Evolutionary conservation across 2,888 invertebrate genomes (phyloP).

Genomic region (Cheilosia vulpina): DNA sequence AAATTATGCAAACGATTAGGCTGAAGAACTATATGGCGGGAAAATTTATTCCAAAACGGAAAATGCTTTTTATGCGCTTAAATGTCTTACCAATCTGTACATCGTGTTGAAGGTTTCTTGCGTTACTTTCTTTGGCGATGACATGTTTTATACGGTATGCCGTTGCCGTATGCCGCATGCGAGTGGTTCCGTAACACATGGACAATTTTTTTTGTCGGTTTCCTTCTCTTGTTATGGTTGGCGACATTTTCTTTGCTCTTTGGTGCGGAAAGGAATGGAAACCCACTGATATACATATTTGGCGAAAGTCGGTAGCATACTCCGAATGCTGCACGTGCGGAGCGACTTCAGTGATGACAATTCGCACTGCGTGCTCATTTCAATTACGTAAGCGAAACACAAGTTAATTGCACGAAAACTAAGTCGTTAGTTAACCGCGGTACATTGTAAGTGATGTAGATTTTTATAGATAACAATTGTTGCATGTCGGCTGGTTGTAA

Average conservation of each 20-base stretch:
- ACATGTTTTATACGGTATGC: conserved; percentile 53
- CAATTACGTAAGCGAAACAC: conserved; percentile 30
- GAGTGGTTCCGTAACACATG: conserved; percentile 36
- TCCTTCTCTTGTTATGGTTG: neutral
- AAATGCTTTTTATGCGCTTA: conserved; percentile 15
- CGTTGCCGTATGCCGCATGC: neutral
- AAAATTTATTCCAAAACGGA: conserved; percentile 1
- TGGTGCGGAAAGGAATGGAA: conserved; percentile 33
- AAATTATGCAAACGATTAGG: conserved; percentile 15
- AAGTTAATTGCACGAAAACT: conserved; percentile 43
- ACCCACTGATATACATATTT: conserved; percentile 26
- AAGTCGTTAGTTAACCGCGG: conserved; percentile 6
- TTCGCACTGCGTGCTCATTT: conserved; percentile 38
- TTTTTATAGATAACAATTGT: conserved; percentile 5
- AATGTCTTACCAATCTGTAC: conserved; percentile 54
- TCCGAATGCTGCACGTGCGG: conserved; percentile 12
- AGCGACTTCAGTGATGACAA: conserved; percentile 46
- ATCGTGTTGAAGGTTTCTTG: conserved; percentile 42
- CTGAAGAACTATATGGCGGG: conserved; percentile 23
- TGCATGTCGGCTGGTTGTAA: neutral
- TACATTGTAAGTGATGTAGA: conserved; percentile 3
- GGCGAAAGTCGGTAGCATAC: conserved; percentile 10
- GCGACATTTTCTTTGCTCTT: conserved; percentile 27
- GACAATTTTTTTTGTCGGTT: neutral
- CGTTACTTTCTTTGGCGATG: conserved; percentile 31